Evolutionary conservation across 1,140 invertebrate genomes (phyloP), one percentile per base, ranked within the genome.

Genomic region (Chironomus striatipennis): DNA sequence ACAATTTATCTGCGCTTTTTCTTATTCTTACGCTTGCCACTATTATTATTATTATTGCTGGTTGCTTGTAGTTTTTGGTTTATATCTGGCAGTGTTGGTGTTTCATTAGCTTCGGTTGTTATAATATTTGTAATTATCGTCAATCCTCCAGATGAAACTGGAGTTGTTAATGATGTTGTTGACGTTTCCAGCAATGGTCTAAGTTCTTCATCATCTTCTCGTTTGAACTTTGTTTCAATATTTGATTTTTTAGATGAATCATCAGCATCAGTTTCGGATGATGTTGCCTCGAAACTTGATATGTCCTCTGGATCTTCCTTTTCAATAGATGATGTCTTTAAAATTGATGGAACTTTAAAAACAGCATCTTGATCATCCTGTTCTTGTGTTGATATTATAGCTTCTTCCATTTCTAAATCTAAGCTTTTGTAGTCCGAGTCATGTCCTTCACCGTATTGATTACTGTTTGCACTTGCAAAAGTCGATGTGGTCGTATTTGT

Each of bases 381-480:
- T 12, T n/a, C 17, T n/a, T n/a, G 65, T 21, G 3, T 15, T 3
- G 64, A 2, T 17, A n/a, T 3, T 6, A 7, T 18, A 6, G n/a
- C 20, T 65, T 70, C 65, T 42, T 74, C 74, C 10, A 74, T 70
- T 15, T 70, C 64, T 2, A 74, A 21, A 8, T 74, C 57, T 3
- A 74, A 43, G 43, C 74, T 74, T 18, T 72, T 74, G 42, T 67
- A 74, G 7, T 74, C 74, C 9, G 74, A 74, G 70, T 74, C 57
- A 17, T 42, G 64, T 2, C 24, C 65, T 70, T 74, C 43, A n/a
- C 34, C 17, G 18, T n/a, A 18, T 42, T 43, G 73, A 17, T 73
- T 12, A 42, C 42, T 73, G 8, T 12, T 73, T 6, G 73, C 34
- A 21, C 34, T 73, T 7, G 73, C 73, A 43, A 43, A 42, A n/a